phyloP scores from a whole-genome alignment of 2,113 vertebrate genomes.

The Scomber colias region DNA sequence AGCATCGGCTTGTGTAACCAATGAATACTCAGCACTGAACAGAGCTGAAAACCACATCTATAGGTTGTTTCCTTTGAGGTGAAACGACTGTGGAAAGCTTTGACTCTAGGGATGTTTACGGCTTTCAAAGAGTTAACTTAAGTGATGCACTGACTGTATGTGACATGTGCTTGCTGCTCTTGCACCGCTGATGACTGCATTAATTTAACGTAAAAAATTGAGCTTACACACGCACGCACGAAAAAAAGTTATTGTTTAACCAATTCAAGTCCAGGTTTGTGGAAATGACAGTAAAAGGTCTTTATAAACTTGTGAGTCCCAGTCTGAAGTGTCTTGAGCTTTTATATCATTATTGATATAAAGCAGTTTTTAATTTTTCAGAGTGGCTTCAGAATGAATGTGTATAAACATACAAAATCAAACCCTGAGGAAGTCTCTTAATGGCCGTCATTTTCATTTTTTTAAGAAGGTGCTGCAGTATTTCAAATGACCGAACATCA shows the following conservation, averaged over 20 bases:
- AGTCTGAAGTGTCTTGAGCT: background rate
- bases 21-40: no score
- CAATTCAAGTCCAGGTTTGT: background rate
- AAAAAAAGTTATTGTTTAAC: background rate
- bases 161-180: background rate
- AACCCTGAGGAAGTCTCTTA: slow-evolving; percentile 44
- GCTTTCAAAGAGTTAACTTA: background rate
- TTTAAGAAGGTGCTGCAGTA: slow-evolving; percentile 11
- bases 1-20: no score
- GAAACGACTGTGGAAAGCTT: background rate
- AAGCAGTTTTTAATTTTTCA: background rate
- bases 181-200: background rate
- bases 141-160: background rate
- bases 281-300: background rate
- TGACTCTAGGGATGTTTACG: background rate
- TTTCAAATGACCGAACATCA: background rate
- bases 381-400: slow-evolving; percentile 9
- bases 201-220: no score
- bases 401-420: slow-evolving; percentile 43
- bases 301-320: slow-evolving; percentile 32
- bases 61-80: no score
- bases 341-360: background rate
- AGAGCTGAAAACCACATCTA: no score
- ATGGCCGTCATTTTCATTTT: background rate
- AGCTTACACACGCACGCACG: no score